phyloP scores from a whole-genome alignment of 2,113 vertebrate genomes.

The Acanthisitta chloris region DNA sequence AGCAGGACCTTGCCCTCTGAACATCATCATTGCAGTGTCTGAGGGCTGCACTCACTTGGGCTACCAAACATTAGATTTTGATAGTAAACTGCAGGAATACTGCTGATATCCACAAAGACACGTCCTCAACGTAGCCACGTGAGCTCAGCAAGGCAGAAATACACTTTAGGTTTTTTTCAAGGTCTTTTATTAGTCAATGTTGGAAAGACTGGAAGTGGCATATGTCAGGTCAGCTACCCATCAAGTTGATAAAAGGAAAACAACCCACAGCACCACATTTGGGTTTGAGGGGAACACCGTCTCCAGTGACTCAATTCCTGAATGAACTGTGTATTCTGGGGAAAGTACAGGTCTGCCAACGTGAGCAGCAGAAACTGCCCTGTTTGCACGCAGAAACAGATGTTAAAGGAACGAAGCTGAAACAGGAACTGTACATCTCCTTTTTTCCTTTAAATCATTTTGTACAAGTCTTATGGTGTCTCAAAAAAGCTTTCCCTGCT shows the following conservation, averaged over 20 bases:
- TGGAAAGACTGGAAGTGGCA: not conserved
- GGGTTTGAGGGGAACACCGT: not conserved
- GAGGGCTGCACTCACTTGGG: not conserved
- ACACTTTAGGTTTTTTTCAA: not conserved
- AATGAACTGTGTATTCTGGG: not conserved
- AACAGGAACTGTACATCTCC: not conserved
- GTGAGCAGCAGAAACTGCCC: not conserved
- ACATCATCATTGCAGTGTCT: not conserved
- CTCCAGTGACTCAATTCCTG: not conserved
- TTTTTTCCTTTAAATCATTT: not conserved
- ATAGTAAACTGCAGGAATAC: not conserved
- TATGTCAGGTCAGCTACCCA: not conserved
- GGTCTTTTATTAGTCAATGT: not conserved
- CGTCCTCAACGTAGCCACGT: fast-evolving
- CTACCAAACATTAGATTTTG: not conserved
- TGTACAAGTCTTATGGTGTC: not conserved
- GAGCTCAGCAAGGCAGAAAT: not conserved
- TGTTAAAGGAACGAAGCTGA: not conserved
- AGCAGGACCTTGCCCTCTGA: not conserved
- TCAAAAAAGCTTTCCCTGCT: not conserved
- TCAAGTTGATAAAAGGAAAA: not conserved
- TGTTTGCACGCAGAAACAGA: not conserved
- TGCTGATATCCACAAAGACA: not conserved
- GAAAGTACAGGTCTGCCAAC: not conserved
- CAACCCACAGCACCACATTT: not conserved